Evolutionary conservation across 2,888 invertebrate species (phyloP), one percentile per base, ranked within the genome.

Genomic region (Drosophila cracens): DNA sequence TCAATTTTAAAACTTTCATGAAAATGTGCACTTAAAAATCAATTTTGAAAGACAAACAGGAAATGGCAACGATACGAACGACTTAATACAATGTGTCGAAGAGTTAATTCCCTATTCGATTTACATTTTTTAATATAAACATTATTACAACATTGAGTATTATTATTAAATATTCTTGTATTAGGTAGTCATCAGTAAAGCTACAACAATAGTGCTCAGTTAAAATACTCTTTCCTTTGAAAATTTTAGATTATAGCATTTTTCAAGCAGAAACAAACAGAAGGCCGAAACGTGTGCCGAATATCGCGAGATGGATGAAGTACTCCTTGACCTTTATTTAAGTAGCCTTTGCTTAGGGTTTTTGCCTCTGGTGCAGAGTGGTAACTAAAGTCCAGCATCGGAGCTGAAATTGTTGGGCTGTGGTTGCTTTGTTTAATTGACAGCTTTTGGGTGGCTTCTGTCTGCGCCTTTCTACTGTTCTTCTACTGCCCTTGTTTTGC

Each of bases 381-480:
- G 38, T 46, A 48, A 46, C 46, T 51, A 29, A 48, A 52, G 46
- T 16, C 21, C 53, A 70, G 54, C 54, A 63, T 73, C 53, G 46
- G 16, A 51, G 52, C 70, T 58, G 52, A 61, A 67, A 63, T 75
- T 76, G 57, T 79, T 61, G 46, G 49, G 65, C 36, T 66, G 46
- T 46, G 49, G 51, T 48, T 56, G 66, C 52, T 59, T 40, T 51
- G 60, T 69, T 82, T 74, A 85, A 80, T 87, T 87, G 88, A 59
- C 87, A 70, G 60, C 66, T 58, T 34, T 70, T 71, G 58, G 61
- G 40, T 36, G 68, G 81, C 70, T 82, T 72, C 69, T 33, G 43
- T 60, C 54, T 29, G 16, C 21, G 34, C 29, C 49, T 27, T 18
- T 49, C 21, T 16, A 21, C 16, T 4, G 21, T 13, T 56, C 13